Base-by-base conservation (phyloP, 2,888 invertebrate species). In the Magallana nippona region DNA sequence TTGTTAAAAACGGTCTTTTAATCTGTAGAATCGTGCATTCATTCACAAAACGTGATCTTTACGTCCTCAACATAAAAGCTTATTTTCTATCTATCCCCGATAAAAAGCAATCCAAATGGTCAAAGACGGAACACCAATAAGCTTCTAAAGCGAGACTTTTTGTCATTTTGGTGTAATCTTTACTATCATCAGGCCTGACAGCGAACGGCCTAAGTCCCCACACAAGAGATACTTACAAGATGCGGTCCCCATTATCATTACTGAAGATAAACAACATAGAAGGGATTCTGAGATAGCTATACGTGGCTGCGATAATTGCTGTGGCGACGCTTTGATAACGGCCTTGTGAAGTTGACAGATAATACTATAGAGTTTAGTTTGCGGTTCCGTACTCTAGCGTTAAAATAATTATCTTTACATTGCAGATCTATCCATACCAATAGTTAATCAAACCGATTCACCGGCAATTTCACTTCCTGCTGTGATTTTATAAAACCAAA, bases 71-170 rank as follows among this genome's bases (percentile, higher is more conserved):
- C 60, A 60, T 60, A 60, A 60, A n/a, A 60, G 60, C 60, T 60
- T 19, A 10, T 60, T 60, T 60, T 17, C 19, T 60, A 60, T 60
- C 60, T 10, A 19, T 60, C 19, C 60, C 19, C 8, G n/a, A 60
- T 60, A 60, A n/a, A 44, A 60, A 60, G 60, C 60, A 60, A 60
- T 19, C 60, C 17, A 60, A 60, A 60, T 60, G 17, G n/a, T 17
- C 27, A 27, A 10, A 71, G 71, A 22, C 22, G 15, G 27, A 27
- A 71, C 71, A 71, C 13, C 27, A 71, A 71, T 71, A 71, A 71
- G 71, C 71, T 71, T 71, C 71, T 71, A 71, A 71, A 11, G 71
- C 71, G 71, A 22, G 13, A 15, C 71, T 71, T 71, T 60, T 71
- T 71, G 32, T 71, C 71, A 32, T 71, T 44, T 71, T 32, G 32